These are phyloP conservation scores for Polylopha cassiicola DNA, from an alignment of 2,888 invertebrate genomes.

Conservation along the genomic window DNA sequence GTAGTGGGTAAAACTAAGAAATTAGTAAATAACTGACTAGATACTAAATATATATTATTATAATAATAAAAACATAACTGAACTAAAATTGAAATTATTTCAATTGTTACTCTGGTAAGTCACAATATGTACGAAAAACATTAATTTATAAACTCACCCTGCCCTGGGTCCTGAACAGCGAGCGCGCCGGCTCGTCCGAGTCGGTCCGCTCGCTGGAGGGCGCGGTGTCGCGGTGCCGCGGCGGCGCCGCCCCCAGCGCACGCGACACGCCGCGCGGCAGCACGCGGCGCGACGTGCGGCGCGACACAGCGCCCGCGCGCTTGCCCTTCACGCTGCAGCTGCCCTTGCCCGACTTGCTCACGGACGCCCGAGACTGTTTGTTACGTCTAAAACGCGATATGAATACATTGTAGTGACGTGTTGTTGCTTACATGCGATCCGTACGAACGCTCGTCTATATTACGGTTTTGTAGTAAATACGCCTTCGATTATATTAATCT, in stretches of 20 bases:
- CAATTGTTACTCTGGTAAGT: too few species aligned
- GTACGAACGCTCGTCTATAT: conserved; percentile 20
- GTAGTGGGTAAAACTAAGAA: too few species aligned
- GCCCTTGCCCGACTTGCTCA: conserved; percentile 38
- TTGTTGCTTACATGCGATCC: neutral
- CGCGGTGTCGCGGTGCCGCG: conserved; percentile 42
- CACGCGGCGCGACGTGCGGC: conserved; percentile 34
- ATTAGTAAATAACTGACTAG: too few species aligned
- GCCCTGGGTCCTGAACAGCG: conserved; percentile 43
- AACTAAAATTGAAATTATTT: too few species aligned
- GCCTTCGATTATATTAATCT: conserved; percentile 18
- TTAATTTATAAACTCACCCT: conserved; percentile 39
- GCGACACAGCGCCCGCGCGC: conserved; percentile 24
- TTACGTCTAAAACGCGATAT: conserved; percentile 40
- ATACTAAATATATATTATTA: neutral
- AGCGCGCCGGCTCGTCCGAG: conserved; percentile 59
- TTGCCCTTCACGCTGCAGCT: conserved; percentile 24
- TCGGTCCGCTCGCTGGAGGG: conserved; percentile 65
- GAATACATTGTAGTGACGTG: neutral
- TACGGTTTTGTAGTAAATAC: conserved; percentile 20
- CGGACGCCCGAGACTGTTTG: conserved; percentile 48
- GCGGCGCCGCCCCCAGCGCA: conserved; percentile 22
- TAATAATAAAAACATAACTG: neutral
- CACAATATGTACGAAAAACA: too few species aligned
- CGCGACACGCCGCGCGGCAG: conserved; percentile 26